phyloP scores from a whole-genome alignment of 1,140 invertebrate species.

The Gonatopus flavifemur region DNA sequence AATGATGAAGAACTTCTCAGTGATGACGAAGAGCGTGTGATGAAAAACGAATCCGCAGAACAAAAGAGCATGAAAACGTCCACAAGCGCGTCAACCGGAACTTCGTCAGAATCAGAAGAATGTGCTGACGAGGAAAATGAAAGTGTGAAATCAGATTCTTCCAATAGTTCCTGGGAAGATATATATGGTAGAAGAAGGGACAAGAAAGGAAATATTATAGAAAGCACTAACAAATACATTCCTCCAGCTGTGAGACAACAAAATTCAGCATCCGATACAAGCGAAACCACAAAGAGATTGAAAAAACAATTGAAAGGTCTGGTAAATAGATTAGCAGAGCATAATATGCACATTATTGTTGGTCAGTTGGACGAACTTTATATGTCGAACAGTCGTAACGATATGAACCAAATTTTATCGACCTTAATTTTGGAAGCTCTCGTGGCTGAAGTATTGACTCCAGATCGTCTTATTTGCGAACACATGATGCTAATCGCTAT shows the following conservation, averaged over 20 bases:
- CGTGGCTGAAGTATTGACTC: constrained; percentile 64
- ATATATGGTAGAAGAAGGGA: constrained; percentile 89
- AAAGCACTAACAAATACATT: constrained; percentile 70
- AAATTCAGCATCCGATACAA: constrained; percentile 50
- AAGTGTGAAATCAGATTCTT: constrained; percentile 32
- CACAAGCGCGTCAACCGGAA: background rate
- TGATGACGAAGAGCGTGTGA: constrained; percentile 22
- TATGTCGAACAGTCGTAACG: constrained; percentile 74
- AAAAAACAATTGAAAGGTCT: constrained; percentile 83
- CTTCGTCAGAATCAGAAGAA: constrained; percentile 15
- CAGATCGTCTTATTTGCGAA: constrained; percentile 81
- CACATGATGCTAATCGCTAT: constrained; percentile 81
- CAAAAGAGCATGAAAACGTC: constrained; percentile 15
- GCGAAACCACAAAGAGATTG: constrained; percentile 50
- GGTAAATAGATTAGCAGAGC: constrained; percentile 84
- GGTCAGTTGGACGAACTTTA: constrained; percentile 74
- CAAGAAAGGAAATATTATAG: constrained; percentile 75
- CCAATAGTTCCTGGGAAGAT: constrained; percentile 74
- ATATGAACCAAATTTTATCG: constrained; percentile 79
- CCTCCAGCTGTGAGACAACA: constrained; percentile 76
- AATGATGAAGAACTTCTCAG: constrained; percentile 25
- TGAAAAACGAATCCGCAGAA: constrained; percentile 26
- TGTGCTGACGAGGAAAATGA: constrained; percentile 19
- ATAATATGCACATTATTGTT: constrained; percentile 83
- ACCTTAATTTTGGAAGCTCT: constrained; percentile 71